phyloP scores from a whole-genome alignment of 2,888 invertebrate species.

The Caradrina clavipalpis region DNA sequence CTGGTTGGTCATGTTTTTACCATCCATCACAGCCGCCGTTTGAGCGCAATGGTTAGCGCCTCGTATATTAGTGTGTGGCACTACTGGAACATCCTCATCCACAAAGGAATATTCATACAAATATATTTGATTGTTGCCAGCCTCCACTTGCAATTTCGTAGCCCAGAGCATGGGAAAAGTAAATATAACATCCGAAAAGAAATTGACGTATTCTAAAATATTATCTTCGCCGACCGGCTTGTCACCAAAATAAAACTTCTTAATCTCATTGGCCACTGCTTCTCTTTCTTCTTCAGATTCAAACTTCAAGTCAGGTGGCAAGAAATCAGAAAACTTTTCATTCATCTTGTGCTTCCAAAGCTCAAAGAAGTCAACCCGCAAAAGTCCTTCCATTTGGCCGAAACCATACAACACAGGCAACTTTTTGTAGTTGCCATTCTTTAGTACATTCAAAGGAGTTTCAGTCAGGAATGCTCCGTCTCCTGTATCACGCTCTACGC shows the following conservation, averaged over 20 bases:
- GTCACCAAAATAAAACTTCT: conserved; percentile 74
- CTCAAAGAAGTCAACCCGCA: conserved; percentile 59
- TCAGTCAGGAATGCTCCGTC: conserved; percentile 70
- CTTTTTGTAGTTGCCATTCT: conserved; percentile 67
- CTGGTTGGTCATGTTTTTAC: conserved; percentile 18
- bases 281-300: conserved; percentile 67
- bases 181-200: conserved; percentile 78
- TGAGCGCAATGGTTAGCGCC: conserved; percentile 73
- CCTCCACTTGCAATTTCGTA: conserved; percentile 66
- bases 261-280: conserved; percentile 67
- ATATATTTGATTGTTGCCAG: conserved; percentile 74
- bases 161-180: conserved; percentile 66
- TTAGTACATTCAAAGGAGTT: conserved; percentile 71
- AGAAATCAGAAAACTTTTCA: conserved; percentile 73
- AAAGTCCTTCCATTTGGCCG: conserved; percentile 70
- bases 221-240: conserved; percentile 64
- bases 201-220: conserved; percentile 72
- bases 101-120: conserved; percentile 75
- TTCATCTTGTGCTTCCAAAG: conserved; percentile 74
- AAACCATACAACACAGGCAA: conserved; percentile 76
- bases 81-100: conserved; percentile 61
- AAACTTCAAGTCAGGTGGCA: conserved; percentile 76
- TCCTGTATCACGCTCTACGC: conserved; percentile 66
- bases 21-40: conserved; percentile 63
- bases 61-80: conserved; percentile 65